A percentile compares a stretch with the other conserved stretches of the same genome.
Conservation (phyloP, 2,113 vertebrate species). For the Vidua macroura region DNA sequence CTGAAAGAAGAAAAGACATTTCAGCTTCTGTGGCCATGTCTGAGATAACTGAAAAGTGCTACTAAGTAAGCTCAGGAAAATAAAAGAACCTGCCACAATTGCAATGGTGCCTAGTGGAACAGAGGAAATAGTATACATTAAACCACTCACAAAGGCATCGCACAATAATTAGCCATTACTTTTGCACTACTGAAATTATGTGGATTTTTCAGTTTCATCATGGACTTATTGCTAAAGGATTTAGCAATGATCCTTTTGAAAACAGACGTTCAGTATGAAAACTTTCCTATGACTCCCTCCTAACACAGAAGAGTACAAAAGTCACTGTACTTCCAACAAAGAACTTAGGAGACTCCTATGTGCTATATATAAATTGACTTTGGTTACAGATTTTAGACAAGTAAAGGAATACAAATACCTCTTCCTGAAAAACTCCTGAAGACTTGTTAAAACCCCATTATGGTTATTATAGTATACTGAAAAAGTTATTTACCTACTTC, state of each 20-base stretch:
- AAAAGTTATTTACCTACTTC: not conserved
- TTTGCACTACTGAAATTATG: not conserved
- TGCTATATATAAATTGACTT: not conserved
- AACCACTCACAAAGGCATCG: not conserved
- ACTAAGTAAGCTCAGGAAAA: not conserved
- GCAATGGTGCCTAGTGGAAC: not conserved
- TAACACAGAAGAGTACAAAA: not conserved
- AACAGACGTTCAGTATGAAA: not conserved
- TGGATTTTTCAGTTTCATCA: not conserved
- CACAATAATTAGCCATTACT: not conserved
- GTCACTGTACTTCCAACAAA: not conserved
- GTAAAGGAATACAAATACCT: not conserved
- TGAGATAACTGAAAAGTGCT: not conserved
- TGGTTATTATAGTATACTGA: not conserved
- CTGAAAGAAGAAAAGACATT: not conserved
- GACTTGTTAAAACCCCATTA: not conserved
- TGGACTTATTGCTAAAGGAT: not conserved
- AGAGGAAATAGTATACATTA: not conserved
- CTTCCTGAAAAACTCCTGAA: not conserved
- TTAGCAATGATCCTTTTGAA: not conserved
- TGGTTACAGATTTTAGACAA: not conserved
- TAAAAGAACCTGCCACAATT: not conserved
- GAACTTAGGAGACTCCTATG: not conserved
- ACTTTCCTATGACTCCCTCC: not conserved
- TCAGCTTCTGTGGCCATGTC: not conserved